phyloP scores from a whole-genome alignment of 2,888 invertebrate species.

The Saturnia japonica region DNA sequence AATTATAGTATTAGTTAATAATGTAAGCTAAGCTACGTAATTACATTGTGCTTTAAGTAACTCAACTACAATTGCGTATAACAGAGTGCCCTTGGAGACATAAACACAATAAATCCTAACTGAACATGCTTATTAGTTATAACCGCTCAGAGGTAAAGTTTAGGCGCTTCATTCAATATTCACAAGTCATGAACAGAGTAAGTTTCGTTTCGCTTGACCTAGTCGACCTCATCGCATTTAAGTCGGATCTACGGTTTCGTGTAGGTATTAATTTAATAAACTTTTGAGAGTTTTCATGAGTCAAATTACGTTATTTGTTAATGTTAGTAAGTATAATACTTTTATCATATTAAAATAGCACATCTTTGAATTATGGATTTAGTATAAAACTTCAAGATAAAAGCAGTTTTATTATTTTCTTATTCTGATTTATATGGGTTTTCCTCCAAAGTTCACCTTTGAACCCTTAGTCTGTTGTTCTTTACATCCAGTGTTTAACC shows the following conservation, averaged over 20 bases:
- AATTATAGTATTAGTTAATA: neutral
- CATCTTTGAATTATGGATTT: neutral
- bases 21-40: neutral
- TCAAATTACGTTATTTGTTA: constrained; percentile 1
- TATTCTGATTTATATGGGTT: no score
- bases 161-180: constrained; percentile 39
- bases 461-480: no score
- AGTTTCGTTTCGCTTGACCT: constrained; percentile 44
- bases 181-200: constrained; percentile 35
- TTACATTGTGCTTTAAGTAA: neutral
- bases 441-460: no score
- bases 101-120: constrained; percentile 56
- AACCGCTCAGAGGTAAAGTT: constrained; percentile 29
- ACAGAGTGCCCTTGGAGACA: constrained; percentile 35
- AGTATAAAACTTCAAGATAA: no score
- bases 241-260: constrained; percentile 33
- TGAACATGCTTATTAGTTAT: constrained; percentile 50
- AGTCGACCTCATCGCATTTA: constrained; percentile 43
- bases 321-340: neutral
- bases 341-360: neutral
- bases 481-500: no score
- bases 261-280: constrained; percentile 33
- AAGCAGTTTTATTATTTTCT: no score
- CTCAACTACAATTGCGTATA: constrained; percentile 26
- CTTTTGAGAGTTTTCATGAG: constrained; percentile 1